Conservation (phyloP, 2,888 invertebrate genomes). For the Noctua pronuba region DNA sequence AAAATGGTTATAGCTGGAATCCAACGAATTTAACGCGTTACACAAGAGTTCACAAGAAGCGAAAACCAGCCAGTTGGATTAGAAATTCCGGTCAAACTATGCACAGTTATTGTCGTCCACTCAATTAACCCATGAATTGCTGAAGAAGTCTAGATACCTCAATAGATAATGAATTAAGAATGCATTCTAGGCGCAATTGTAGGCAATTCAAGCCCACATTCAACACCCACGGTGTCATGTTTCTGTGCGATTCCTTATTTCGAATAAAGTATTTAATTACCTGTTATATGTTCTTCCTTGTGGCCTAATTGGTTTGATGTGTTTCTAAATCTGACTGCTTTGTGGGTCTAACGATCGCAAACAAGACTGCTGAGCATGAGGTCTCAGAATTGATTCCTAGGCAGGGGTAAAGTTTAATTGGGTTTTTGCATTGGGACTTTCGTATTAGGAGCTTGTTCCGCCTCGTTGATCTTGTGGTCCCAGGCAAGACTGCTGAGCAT, state of each 20-base stretch:
- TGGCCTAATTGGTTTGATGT: background rate
- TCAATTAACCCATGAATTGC: background rate
- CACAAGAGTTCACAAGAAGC: constrained; percentile 22
- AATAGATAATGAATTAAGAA: constrained; percentile 48
- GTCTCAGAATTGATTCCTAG: background rate
- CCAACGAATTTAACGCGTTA: constrained; percentile 37
- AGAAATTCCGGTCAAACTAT: background rate
- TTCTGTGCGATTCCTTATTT: constrained; percentile 41
- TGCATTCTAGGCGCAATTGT: constrained; percentile 45
- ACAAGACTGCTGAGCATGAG: background rate
- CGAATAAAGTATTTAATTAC: constrained; percentile 45
- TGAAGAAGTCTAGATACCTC: constrained; percentile 25
- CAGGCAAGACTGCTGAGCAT: background rate
- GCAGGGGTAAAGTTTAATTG: background rate
- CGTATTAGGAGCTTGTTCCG: background rate
- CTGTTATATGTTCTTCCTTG: constrained; percentile 16
- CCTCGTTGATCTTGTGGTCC: background rate
- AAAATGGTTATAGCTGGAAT: constrained; percentile 25
- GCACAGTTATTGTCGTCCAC: background rate
- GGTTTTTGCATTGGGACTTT: background rate
- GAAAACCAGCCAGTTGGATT: background rate
- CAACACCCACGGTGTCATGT: constrained; percentile 42
- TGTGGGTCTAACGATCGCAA: background rate
- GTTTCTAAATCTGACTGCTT: background rate
- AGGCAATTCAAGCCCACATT: constrained; percentile 47